phyloP scores from a whole-genome alignment of 2,797 vertebrate species.

The Pagetopsis macropterus region DNA sequence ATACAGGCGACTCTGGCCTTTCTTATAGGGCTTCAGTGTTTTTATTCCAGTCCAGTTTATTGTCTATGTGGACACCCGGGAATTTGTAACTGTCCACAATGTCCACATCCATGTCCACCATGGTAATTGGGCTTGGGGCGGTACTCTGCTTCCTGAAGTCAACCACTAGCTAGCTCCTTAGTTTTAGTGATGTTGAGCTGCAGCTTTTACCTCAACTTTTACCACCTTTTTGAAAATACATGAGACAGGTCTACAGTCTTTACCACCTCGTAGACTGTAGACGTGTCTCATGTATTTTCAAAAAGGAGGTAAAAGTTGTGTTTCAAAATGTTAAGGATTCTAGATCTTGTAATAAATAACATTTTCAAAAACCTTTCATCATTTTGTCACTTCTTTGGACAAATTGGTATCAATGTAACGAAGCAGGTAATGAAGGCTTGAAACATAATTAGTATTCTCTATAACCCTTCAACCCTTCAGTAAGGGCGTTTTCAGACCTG shows the following conservation, averaged over 20 bases:
- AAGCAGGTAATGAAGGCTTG: neutral
- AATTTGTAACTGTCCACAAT: too few species aligned
- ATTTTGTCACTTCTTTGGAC: slow-evolving; percentile 21
- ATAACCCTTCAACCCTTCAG: neutral
- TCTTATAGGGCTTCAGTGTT: too few species aligned
- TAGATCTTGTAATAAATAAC: slow-evolving; percentile 2
- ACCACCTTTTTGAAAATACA: neutral
- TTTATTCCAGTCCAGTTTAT: too few species aligned
- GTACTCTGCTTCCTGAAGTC: too few species aligned
- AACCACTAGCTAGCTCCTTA: too few species aligned
- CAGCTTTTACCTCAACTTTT: neutral
- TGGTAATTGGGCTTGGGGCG: too few species aligned
- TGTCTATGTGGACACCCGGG: too few species aligned
- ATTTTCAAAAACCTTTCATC: slow-evolving; percentile 16
- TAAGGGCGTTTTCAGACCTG: too few species aligned
- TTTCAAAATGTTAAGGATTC: slow-evolving; percentile 7
- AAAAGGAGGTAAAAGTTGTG: neutral
- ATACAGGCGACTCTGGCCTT: too few species aligned
- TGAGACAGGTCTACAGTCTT: neutral
- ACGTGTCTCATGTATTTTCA: neutral
- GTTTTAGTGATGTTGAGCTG: too few species aligned
- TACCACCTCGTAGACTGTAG: neutral
- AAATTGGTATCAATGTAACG: neutral
- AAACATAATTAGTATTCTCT: neutral
- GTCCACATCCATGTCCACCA: too few species aligned